Evolutionary conservation across 2,797 vertebrate genomes (phyloP).

Genomic region (Adelosebastes latens): DNA sequence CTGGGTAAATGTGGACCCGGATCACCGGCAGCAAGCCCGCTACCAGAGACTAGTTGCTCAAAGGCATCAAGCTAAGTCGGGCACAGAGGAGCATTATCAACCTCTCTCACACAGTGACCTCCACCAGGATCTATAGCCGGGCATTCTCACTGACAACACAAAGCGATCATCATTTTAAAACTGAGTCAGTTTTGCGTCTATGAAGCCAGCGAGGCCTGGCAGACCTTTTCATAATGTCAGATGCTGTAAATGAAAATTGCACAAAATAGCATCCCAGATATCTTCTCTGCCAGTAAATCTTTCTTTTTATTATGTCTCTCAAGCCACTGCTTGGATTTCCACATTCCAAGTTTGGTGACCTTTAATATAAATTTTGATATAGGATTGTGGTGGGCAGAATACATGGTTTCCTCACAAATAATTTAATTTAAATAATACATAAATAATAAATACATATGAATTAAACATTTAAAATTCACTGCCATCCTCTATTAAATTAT

Average conservation of each 20-base stretch:
- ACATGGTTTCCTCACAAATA: background rate
- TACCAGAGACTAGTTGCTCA: slow-evolving; percentile 88
- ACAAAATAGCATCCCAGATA: slow-evolving; percentile 27
- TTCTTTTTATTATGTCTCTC: background rate
- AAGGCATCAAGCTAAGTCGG: slow-evolving; percentile 59
- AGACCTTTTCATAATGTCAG: background rate
- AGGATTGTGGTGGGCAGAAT: background rate
- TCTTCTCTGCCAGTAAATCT: slow-evolving; percentile 10
- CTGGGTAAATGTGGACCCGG: slow-evolving; percentile 97
- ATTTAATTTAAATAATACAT: background rate
- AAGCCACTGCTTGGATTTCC: background rate
- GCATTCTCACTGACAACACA: background rate
- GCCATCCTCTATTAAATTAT: background rate
- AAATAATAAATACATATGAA: background rate
- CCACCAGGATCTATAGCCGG: slow-evolving; percentile 83
- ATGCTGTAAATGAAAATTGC: slow-evolving; percentile 24
- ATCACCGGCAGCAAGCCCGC: slow-evolving; percentile 87
- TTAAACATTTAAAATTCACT: background rate
- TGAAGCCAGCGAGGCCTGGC: background rate
- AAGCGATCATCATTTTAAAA: slow-evolving; percentile 1
- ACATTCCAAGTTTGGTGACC: background rate
- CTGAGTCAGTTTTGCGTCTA: background rate
- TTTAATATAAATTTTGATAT: background rate
- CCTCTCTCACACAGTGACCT: slow-evolving; percentile 76
- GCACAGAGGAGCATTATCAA: slow-evolving; percentile 68